Evolutionary conservation across 2,797 vertebrate genomes (phyloP), one percentile per base, ranked within the genome.

Genomic region (Phylloscopus collybita): DNA sequence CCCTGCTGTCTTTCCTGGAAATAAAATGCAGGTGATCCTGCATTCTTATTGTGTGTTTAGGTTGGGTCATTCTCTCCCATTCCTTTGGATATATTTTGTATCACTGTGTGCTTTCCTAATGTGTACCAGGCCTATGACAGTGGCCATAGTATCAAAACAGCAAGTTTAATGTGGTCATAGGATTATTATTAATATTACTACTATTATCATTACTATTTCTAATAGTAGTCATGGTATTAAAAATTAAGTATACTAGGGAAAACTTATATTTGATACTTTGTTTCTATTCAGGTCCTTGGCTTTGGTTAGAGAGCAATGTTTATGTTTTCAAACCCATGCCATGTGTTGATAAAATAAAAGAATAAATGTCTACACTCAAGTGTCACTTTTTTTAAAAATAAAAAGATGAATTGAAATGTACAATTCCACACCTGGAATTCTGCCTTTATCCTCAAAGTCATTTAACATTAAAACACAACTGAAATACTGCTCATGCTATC

Each of bases 391-490:
- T 34, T 2, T 23, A 20, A 30, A 70, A 42, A 30, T 66, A 42
- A 74, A 51, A 66, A 78, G 16, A 47, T 13, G 3, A 73, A 75
- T 80, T 91, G n/a, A 92, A 92, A 80, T 44, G 18, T 36, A 75
- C 90, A 87, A 27, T 91, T 95, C 54, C 1, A 38, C 67, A 92
- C 78, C 88, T 80, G 87, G 72, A 94, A 92, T 82, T 94, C 67
- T 93, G 47, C 23, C 50, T 91, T 95, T 90, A 75, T 73, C n/a
- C 62, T 92, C 92, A 81, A 93, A 76, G 53, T 51, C 71, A 92
- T 22, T 65, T 96, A 73, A 87, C 25, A 81, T 90, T 96, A 67
- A 80, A 96, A 80, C 49, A 93, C 27, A 49, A 61, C 51, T 96
- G 49, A 88, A 95, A 84, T 74, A 40, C 12, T 50, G 26, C 53